Conservation (phyloP, 2,113 vertebrate genomes). For the Salvelinus fontinalis region DNA sequence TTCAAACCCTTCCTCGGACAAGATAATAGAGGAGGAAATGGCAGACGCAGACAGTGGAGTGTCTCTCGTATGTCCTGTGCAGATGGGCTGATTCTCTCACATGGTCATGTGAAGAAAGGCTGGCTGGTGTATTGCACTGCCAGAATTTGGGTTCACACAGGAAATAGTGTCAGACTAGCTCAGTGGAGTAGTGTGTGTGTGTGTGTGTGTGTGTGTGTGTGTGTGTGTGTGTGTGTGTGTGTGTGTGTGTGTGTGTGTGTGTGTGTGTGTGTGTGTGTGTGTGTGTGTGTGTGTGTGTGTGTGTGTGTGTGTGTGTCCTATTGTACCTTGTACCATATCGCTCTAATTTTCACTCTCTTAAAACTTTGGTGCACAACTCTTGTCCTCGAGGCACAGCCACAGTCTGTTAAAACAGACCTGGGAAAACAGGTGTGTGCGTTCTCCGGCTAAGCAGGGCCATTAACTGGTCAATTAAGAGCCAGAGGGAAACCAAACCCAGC, state of each 20-base stretch:
- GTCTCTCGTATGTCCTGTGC: background rate
- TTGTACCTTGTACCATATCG: too few species aligned
- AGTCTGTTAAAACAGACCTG: too few species aligned
- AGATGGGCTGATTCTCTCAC: background rate
- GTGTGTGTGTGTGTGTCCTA: background rate
- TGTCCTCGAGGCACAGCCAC: too few species aligned
- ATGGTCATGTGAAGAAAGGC: background rate
- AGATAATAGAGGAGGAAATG: background rate
- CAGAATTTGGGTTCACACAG: background rate
- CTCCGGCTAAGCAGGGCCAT: too few species aligned
- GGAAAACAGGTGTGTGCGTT: too few species aligned
- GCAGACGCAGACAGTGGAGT: background rate
- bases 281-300: background rate
- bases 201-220: background rate
- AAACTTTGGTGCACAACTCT: too few species aligned
- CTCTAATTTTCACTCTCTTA: too few species aligned
- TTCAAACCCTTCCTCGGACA: background rate
- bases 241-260: background rate
- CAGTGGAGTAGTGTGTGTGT: background rate
- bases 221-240: background rate
- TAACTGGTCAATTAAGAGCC: too few species aligned
- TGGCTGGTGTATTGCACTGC: background rate
- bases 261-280: background rate
- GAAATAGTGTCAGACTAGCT: background rate
- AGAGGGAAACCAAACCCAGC: too few species aligned